phyloP scores from a whole-genome alignment of 2,888 invertebrate genomes.

The Platycnemis pennipes region DNA sequence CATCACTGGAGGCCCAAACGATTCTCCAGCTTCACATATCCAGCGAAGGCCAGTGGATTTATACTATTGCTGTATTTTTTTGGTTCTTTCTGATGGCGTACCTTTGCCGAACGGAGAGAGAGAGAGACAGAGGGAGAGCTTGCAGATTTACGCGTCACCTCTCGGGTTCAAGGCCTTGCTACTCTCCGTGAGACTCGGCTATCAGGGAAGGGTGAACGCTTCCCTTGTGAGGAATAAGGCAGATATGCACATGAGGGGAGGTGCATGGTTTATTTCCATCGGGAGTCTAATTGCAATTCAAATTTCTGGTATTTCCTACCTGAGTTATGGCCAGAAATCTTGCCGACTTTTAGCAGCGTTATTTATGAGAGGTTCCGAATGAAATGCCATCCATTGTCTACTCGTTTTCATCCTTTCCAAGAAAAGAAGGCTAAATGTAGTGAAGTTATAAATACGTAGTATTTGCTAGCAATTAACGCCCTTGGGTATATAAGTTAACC shows the following conservation, averaged over 20 bases:
- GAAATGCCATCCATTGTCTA: too few relatives aligned
- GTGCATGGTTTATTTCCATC: neutral
- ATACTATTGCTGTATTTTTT: neutral
- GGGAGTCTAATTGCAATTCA: slow-evolving; percentile 47
- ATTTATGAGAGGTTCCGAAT: too few relatives aligned
- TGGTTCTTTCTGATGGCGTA: neutral
- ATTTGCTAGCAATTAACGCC: too few relatives aligned
- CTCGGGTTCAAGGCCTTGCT: neutral
- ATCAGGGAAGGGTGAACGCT: neutral
- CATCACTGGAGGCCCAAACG: slow-evolving; percentile 25
- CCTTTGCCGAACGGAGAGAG: neutral
- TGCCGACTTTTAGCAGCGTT: too few relatives aligned
- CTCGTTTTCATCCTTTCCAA: too few relatives aligned
- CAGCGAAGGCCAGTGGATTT: neutral
- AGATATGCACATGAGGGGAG: neutral
- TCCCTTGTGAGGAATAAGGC: neutral
- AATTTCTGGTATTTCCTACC: neutral
- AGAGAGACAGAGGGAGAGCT: neutral
- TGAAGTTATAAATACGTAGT: too few relatives aligned
- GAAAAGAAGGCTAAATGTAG: too few relatives aligned
- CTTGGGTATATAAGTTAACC: too few relatives aligned
- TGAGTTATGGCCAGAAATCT: neutral
- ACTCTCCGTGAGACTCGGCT: neutral
- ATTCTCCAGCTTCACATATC: neutral
- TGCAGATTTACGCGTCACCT: slow-evolving; percentile 32